Base-by-base conservation (phyloP, 2,797 vertebrate genomes). In the Prionace glauca region DNA sequence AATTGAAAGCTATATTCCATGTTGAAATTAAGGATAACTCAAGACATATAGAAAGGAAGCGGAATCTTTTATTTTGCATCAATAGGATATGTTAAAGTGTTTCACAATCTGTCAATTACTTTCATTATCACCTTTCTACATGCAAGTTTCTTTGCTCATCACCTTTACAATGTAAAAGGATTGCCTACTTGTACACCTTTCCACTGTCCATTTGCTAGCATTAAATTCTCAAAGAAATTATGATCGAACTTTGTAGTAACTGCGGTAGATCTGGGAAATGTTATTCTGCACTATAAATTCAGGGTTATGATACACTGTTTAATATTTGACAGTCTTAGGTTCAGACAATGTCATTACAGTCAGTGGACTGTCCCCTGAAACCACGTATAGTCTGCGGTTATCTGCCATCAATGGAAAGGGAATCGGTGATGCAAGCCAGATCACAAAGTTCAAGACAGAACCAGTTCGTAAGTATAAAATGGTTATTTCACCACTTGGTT, bases 371-470 rank as follows among this genome's bases (percentile, higher is more conserved):
- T 99, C 97, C 96, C 99, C 99, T 0, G 98, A 99, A 96, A 99
- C 98, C 0, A 96, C 96, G 18, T 99, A 99, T 0, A 97, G 98
- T 0, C 98, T 99, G 95, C 98, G 98, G 96, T 96, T 99, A 97
- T 99, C 98, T 0, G 99, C 99, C 8, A 97, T 99, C 97, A 99
- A 99, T 0, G 99, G 99, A 96, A 99, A 99, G 96, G 99, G 99
- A 0, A 97, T 98, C 96, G 99, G 99, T 0, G 99, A 99, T 96
- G 98, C 98, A 96, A 99, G 99, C 95, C 87, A 97, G 0, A 95
- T 97, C 0, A 97, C 98, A 0, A 96, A 98, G 96, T 99, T 99
- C 98, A 99, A 98, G 97, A 99, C 99, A 0, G 97, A 99, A 96
- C 98, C 98, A 97, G 98, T 99, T 96, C 98, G 99, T 99, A 99